Conservation (phyloP, 2,797 vertebrate genomes). For the Lepus townsendii region DNA sequence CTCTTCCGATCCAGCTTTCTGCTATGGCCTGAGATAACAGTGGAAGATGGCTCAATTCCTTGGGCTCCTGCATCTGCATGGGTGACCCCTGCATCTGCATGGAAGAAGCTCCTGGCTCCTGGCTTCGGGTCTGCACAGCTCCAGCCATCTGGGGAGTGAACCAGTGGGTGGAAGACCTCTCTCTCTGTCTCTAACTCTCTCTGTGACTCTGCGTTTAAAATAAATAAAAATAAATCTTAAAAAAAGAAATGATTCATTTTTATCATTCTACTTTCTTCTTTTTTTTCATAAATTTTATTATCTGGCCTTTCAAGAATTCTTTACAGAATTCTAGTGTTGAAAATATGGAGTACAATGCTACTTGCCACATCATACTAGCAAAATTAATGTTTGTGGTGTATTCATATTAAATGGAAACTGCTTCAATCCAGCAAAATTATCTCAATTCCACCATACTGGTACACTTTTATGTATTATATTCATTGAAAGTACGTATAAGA, state of each 20-base stretch:
- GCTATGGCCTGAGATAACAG: too few species aligned
- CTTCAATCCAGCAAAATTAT: background rate
- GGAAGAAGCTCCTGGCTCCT: too few species aligned
- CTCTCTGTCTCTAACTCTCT: too few species aligned
- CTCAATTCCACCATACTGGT: background rate
- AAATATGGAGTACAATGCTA: background rate
- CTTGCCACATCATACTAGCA: background rate
- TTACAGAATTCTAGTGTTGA: background rate
- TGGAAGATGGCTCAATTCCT: too few species aligned
- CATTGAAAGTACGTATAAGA: background rate
- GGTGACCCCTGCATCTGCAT: too few species aligned
- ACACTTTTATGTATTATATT: background rate
- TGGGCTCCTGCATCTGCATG: too few species aligned
- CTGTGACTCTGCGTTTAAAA: too few species aligned
- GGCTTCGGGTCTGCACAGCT: too few species aligned
- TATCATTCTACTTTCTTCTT: background rate
- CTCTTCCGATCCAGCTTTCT: too few species aligned
- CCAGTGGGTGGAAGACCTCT: too few species aligned
- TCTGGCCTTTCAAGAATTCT: background rate
- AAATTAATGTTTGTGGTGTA: slow-evolving; percentile 41
- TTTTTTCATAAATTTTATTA: background rate
- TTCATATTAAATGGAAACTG: background rate
- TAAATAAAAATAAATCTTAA: too few species aligned
- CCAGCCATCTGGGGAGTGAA: too few species aligned
- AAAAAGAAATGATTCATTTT: background rate